These are phyloP conservation scores for Meloidogyne floridensis DNA, from an alignment of 1,140 invertebrate species.

Conservation along the genomic window DNA sequence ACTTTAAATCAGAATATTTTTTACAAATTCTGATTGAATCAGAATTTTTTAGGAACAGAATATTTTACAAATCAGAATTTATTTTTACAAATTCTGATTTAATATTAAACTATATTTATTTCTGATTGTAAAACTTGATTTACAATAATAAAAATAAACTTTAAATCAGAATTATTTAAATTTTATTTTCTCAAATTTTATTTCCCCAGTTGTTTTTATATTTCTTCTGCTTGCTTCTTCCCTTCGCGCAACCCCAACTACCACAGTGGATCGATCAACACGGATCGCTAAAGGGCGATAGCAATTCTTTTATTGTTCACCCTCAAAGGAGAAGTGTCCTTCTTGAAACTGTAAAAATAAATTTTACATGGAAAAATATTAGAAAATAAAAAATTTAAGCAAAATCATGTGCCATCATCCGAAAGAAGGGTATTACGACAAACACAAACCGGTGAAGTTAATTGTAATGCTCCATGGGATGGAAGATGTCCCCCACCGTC, in stretches of 20 bases:
- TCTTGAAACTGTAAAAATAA: background rate
- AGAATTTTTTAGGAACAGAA: no score
- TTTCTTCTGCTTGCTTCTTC: background rate
- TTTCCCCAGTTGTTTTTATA: background rate
- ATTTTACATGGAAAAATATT: background rate
- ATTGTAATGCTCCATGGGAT: slow-evolving; percentile 4
- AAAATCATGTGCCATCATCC: background rate
- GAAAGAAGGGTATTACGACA: slow-evolving; percentile 16
- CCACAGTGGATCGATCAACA: background rate
- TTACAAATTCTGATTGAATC: no score
- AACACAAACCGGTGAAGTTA: slow-evolving; percentile 3
- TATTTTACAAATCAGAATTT: background rate
- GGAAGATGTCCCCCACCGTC: background rate
- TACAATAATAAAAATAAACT: background rate
- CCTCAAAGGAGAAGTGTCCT: background rate
- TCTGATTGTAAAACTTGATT: background rate
- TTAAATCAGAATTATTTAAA: background rate
- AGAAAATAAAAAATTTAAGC: background rate
- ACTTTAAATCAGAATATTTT: no score
- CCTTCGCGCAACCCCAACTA: background rate
- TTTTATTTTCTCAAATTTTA: background rate
- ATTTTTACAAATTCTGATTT: no score
- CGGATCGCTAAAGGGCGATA: background rate
- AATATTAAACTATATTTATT: no score
- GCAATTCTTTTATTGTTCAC: background rate